Evolutionary conservation across 2,888 invertebrate genomes (phyloP).

Genomic region (Sphaerophoria rueppellii): DNA sequence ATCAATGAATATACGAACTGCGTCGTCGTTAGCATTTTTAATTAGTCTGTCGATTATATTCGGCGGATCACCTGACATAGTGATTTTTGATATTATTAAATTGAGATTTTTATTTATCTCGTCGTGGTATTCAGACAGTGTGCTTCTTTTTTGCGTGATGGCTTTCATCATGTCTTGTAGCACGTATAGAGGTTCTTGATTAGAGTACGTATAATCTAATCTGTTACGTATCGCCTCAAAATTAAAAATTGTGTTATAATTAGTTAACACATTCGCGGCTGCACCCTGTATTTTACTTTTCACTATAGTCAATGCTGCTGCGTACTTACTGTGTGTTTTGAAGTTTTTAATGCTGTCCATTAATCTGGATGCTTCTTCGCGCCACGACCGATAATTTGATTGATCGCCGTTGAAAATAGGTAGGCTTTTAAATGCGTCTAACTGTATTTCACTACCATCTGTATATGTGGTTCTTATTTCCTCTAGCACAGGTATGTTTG

Average conservation of each 20-base stretch:
- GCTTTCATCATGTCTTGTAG: background rate
- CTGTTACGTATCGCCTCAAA: no score
- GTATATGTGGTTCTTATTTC: no score
- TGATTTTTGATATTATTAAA: slow-evolving; percentile 19
- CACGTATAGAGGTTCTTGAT: no score
- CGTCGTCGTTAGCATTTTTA: slow-evolving; percentile 2
- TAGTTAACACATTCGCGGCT: no score
- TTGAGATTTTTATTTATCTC: slow-evolving; percentile 2
- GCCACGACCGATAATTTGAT: slow-evolving; percentile 13
- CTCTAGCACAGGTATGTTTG: no score
- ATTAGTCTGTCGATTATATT: slow-evolving; percentile 15
- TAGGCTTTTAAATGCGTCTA: slow-evolving; percentile 12
- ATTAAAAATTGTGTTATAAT: no score
- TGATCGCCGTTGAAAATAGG: slow-evolving; percentile 20
- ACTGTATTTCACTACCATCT: slow-evolving; percentile 21
- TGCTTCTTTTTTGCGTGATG: slow-evolving; percentile 5
- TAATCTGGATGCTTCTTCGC: slow-evolving; percentile 17
- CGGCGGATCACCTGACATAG: slow-evolving; percentile 24
- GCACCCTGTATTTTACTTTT: no score
- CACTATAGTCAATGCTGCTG: no score
- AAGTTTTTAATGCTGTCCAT: slow-evolving; percentile 23
- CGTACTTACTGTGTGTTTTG: no score
- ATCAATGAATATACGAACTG: background rate
- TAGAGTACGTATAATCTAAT: no score
- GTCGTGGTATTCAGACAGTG: slow-evolving; percentile 12